Conservation (phyloP, 2,888 invertebrate genomes). For the Isoperla grammatica region DNA sequence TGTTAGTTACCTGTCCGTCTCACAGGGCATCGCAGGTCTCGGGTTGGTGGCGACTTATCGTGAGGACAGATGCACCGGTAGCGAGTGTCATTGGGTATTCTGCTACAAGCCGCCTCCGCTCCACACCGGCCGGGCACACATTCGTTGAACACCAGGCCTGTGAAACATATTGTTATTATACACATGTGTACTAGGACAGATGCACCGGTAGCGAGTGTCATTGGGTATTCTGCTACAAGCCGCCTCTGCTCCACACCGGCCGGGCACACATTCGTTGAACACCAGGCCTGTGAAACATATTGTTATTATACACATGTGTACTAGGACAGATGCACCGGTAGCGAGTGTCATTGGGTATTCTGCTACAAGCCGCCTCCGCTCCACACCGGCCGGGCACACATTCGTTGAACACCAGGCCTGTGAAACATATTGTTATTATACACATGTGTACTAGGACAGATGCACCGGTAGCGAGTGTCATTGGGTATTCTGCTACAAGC, state of each 20-base stretch:
- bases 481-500: conserved; percentile 53
- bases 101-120: conserved; percentile 57
- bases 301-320: too few relatives aligned
- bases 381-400: conserved; percentile 50
- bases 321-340: conserved; percentile 62
- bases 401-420: conserved; percentile 7
- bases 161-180: too few relatives aligned
- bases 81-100: conserved; percentile 45
- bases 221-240: conserved; percentile 53
- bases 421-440: too few relatives aligned
- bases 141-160: conserved; percentile 7
- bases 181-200: too few relatives aligned
- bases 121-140: conserved; percentile 50
- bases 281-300: neutral
- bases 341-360: conserved; percentile 45
- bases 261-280: conserved; percentile 35
- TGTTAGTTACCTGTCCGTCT: conserved; percentile 55
- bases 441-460: too few relatives aligned
- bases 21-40: conserved; percentile 55
- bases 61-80: conserved; percentile 63
- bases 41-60: conserved; percentile 56
- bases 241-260: conserved; percentile 57
- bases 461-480: conserved; percentile 52
- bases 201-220: conserved; percentile 52
- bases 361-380: conserved; percentile 57